These are phyloP conservation scores for Stramonita haemastoma DNA, from an alignment of 2,888 invertebrate species.

Conservation along the genomic window DNA sequence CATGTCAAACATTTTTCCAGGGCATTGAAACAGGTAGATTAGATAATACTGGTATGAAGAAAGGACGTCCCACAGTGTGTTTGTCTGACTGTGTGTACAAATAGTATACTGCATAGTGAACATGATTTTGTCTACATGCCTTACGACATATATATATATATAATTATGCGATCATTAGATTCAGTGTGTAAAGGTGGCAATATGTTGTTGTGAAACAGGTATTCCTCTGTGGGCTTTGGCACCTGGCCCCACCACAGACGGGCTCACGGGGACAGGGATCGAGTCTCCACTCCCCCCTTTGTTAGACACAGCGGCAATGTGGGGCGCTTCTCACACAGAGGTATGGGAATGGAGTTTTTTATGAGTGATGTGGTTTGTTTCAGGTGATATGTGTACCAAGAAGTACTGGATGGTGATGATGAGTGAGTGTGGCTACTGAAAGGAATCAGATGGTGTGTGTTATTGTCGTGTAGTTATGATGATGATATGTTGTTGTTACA, in stretches of 20 bases:
- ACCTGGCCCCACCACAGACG: constrained; percentile 52
- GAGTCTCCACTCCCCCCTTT: constrained; percentile 29
- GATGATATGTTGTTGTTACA: background rate
- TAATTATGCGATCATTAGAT: background rate
- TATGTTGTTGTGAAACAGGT: constrained; percentile 48
- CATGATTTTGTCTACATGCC: background rate
- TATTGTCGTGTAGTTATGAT: background rate
- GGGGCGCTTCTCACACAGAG: constrained; percentile 17
- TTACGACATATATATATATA: background rate
- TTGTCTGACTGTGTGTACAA: background rate
- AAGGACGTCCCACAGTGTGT: background rate
- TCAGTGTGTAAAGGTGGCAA: too few relatives aligned
- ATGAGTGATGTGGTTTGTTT: background rate
- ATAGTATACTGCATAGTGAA: background rate
- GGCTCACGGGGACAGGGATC: constrained; percentile 38
- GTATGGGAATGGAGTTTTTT: background rate
- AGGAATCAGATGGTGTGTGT: background rate
- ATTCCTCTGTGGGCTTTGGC: constrained; percentile 67
- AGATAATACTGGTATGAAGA: too few relatives aligned
- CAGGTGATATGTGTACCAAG: background rate
- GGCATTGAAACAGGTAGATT: too few relatives aligned
- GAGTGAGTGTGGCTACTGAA: too few relatives aligned
- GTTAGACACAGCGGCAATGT: background rate
- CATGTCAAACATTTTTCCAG: too few relatives aligned
- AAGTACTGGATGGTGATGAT: too few relatives aligned